These are phyloP conservation scores for Staurois parvus DNA, from an alignment of 2,797 vertebrate species.

Conservation along the genomic window DNA sequence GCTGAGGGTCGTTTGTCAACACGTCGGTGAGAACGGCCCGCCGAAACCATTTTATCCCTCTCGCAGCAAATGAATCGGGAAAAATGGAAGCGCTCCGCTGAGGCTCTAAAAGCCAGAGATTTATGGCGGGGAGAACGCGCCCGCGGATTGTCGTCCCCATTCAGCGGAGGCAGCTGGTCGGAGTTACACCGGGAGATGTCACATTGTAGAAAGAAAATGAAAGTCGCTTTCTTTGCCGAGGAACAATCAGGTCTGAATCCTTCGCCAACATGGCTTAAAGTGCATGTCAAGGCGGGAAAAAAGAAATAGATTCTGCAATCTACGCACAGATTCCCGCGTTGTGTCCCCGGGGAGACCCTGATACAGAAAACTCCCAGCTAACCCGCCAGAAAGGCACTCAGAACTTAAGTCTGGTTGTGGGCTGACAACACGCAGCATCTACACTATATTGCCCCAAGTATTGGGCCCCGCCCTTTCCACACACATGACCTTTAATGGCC, in stretches of 20 bases:
- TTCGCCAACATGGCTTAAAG: neutral
- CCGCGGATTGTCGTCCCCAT: neutral
- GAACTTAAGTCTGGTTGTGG: too few relatives aligned
- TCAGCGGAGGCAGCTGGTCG: neutral
- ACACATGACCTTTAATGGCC: too few relatives aligned
- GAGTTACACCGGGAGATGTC: neutral
- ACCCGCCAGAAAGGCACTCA: too few relatives aligned
- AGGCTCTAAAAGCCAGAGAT: neutral
- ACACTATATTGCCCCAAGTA: too few relatives aligned
- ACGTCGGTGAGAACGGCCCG: neutral
- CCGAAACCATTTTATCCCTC: neutral
- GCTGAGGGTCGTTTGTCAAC: slow-evolving; percentile 24
- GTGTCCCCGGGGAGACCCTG: too few relatives aligned
- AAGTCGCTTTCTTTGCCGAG: neutral
- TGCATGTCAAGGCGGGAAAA: too few relatives aligned
- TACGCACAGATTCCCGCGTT: too few relatives aligned
- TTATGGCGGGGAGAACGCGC: neutral
- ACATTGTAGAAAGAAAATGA: neutral
- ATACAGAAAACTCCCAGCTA: too few relatives aligned
- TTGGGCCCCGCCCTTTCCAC: too few relatives aligned
- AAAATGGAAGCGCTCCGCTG: neutral
- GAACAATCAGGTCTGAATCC: neutral
- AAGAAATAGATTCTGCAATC: too few relatives aligned
- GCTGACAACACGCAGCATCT: too few relatives aligned
- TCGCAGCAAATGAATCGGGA: neutral